Evolutionary conservation across 2,797 vertebrate genomes (phyloP), one percentile per base, ranked within the genome.

Genomic region (Rhincodon typus): DNA sequence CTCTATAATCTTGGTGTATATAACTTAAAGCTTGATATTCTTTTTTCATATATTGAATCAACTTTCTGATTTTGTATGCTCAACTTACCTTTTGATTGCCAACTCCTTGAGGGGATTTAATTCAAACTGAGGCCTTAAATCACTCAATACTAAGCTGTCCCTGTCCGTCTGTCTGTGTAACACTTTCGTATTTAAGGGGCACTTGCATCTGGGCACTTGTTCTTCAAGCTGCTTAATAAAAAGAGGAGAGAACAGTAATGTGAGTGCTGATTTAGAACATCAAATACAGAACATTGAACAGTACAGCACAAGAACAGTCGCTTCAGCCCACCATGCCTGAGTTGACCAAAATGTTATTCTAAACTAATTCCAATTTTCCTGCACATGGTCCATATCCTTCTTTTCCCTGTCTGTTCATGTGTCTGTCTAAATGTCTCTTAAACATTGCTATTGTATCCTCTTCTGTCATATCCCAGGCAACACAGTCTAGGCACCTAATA

Each of bases 61-160:
- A 95, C 42, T 69, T 94, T 38, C 74, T 95, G 70, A 77, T 95
- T 74, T 77, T 77, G 46, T 53, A 74, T 21, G 42, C 94, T 95
- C 38, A 95, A 77, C 46, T 17, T 46, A 77, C 70, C 25, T 70
- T 53, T 95, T 4, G 42, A 70, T 50, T 77, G 46, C 94, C 94
- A 74, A 42, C 15, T 57, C 27, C 94, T 95, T 46, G 10, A 95
- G 94, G 94, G 93, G 70, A 95, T 95, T 95, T 77, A 95, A n/a
- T 95, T 77, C 72, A 57, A 77, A 77, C 27, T 95, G 70, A 95
- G 27, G 94, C 94, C 70, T 95, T 42, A 53, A 95, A 95, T 95
- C 94, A 95, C 70, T 95, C 70, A 95, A 72, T 77, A 57, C 94
- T 74, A 95, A 95, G 94, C 94, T 77, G 94, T 95, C 72, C 94